Percentiles rank a stretch among this genome's conserved stretches.
These are phyloP conservation scores for Cynaeus angustus DNA, from an alignment of 2,888 invertebrate species.

Conservation along the genomic window DNA sequence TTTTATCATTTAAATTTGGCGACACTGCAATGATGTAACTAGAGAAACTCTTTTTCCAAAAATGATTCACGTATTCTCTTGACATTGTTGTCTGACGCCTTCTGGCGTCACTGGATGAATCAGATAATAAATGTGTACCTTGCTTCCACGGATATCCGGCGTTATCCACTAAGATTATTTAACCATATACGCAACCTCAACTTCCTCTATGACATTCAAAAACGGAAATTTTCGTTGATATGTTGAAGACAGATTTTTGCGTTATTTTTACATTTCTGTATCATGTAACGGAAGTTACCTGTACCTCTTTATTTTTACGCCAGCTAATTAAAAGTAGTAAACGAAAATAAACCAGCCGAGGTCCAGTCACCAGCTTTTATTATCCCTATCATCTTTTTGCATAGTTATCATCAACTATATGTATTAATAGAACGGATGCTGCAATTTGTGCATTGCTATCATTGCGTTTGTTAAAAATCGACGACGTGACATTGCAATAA, in stretches of 20 bases:
- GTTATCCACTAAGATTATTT: slow-evolving; percentile 43
- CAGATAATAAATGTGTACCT: slow-evolving; percentile 48
- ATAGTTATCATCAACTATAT: no score
- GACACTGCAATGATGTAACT: no score
- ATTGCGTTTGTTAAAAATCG: slow-evolving; percentile 1
- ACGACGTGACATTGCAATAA: slow-evolving; percentile 1
- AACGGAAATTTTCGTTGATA: no score
- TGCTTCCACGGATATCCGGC: slow-evolving; percentile 48
- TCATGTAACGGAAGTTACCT: slow-evolving; percentile 14
- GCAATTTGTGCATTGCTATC: slow-evolving; percentile 5
- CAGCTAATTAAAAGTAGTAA: slow-evolving; percentile 13
- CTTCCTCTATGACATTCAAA: slow-evolving; percentile 33
- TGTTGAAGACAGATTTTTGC: no score
- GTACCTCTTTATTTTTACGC: slow-evolving; percentile 24
- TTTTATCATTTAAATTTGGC: no score
- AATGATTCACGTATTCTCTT: background rate
- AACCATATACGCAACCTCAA: slow-evolving; percentile 49
- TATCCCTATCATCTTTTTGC: background rate
- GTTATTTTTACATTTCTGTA: background rate
- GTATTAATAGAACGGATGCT: background rate
- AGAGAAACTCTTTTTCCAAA: no score
- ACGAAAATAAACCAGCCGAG: slow-evolving; percentile 7
- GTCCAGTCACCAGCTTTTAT: background rate
- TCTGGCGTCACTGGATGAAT: slow-evolving; percentile 25
- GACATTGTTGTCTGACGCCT: background rate